Percentiles rank a stretch among this genome's conserved stretches.
These are phyloP conservation scores for Rhingia campestris DNA, from an alignment of 2,888 invertebrate species.

Conservation along the genomic window DNA sequence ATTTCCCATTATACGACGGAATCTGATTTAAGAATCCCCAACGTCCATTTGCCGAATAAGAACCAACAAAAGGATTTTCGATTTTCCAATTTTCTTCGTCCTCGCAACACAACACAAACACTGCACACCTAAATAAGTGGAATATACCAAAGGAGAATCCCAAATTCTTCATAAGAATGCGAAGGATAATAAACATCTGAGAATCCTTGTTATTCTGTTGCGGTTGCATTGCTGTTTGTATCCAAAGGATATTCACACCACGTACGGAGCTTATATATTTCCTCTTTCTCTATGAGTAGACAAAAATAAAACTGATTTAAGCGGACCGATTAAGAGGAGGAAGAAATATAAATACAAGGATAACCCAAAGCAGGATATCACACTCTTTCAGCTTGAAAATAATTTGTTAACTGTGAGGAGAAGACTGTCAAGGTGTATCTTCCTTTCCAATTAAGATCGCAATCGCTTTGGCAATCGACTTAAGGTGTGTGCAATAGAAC, in stretches of 20 bases:
- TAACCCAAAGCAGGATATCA: neutral
- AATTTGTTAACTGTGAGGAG: constrained; percentile 40
- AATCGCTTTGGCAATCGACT: constrained; percentile 37
- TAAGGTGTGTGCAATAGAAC: constrained; percentile 5
- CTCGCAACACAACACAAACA: neutral
- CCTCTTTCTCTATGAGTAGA: neutral
- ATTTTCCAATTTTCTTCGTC: constrained; percentile 51
- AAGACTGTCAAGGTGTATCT: constrained; percentile 40
- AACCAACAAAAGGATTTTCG: constrained; percentile 41
- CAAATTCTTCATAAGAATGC: constrained; percentile 46
- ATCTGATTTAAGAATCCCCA: constrained; percentile 44
- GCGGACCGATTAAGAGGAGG: constrained; percentile 27
- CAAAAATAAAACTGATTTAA: constrained; percentile 36
- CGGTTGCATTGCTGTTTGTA: constrained; percentile 37
- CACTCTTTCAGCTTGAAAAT: constrained; percentile 4
- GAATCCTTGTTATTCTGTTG: constrained; percentile 45
- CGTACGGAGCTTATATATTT: constrained; percentile 51
- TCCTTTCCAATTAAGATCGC: constrained; percentile 54
- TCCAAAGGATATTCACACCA: constrained; percentile 54
- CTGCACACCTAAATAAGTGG: neutral
- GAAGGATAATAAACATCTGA: constrained; percentile 64
- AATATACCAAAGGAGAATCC: neutral
- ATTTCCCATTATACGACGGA: constrained; percentile 46
- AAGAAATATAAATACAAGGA: constrained; percentile 3
- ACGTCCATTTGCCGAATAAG: neutral